Conservation (phyloP, 2,113 vertebrate genomes). For the Tragelaphus scriptus region DNA sequence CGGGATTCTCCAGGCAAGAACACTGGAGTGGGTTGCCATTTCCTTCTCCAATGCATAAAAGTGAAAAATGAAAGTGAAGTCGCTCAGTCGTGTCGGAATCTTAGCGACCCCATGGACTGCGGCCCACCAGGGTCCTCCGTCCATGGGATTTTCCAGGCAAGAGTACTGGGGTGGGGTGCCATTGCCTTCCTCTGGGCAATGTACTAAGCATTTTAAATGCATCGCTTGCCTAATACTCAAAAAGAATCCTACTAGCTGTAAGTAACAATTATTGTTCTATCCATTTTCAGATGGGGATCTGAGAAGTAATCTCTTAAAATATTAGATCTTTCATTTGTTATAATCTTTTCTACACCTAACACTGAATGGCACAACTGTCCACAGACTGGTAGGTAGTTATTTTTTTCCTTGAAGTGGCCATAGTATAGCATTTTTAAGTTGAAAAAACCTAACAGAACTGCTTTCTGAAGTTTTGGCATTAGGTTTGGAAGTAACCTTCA, state of each 20-base stretch:
- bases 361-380: background rate
- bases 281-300: background rate
- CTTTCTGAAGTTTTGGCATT: background rate
- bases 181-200: background rate
- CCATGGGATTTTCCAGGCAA: no score
- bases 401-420: background rate
- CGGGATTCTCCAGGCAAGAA: no score
- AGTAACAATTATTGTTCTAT: background rate
- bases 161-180: no score
- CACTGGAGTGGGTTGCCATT: no score
- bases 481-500: background rate
- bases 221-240: background rate
- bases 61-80: no score
- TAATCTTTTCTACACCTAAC: background rate
- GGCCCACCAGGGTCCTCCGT: no score
- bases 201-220: background rate
- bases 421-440: background rate
- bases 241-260: background rate
- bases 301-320: background rate
- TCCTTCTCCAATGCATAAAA: no score
- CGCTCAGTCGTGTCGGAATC: rapidly evolving
- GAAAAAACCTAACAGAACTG: background rate
- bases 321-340: background rate
- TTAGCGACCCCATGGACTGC: no score
- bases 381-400: background rate